These are phyloP conservation scores for Nasonia oneida DNA, from an alignment of 2,888 invertebrate genomes.

Conservation along the genomic window DNA sequence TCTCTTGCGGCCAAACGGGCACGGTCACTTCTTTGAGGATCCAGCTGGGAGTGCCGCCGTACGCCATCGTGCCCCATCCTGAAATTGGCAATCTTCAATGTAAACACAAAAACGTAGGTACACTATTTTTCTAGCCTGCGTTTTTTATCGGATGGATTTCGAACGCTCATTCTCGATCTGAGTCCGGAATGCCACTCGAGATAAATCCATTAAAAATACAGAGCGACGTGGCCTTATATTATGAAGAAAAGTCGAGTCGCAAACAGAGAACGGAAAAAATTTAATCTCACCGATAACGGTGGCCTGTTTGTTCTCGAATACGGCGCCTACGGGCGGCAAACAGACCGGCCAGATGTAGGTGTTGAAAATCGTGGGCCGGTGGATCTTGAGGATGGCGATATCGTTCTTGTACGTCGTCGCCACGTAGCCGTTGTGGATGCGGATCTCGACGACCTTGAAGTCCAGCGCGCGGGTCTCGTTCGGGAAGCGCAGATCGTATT, in stretches of 20 bases:
- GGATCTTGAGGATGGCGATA: conserved; percentile 87
- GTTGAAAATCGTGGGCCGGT: conserved; percentile 85
- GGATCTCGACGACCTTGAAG: conserved; percentile 84
- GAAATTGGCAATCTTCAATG: conserved; percentile 5
- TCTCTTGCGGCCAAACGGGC: conserved; percentile 88
- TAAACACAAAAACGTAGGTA: neutral
- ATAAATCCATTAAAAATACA: neutral
- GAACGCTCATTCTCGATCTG: neutral
- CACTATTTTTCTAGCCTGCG: neutral
- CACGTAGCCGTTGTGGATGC: conserved; percentile 86
- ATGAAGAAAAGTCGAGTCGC: neutral
- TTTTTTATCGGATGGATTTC: neutral
- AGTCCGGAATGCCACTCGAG: too few relatives aligned
- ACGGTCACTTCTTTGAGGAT: conserved; percentile 89
- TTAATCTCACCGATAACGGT: conserved; percentile 83
- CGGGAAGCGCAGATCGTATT: conserved; percentile 86
- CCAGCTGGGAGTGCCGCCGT: conserved; percentile 85
- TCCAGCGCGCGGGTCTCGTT: conserved; percentile 87
- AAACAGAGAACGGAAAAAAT: conserved; percentile 9
- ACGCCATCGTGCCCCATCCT: conserved; percentile 90
- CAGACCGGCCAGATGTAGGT: conserved; percentile 92
- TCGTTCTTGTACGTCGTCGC: conserved; percentile 87
- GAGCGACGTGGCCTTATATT: too few relatives aligned
- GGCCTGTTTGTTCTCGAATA: conserved; percentile 83
- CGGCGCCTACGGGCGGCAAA: conserved; percentile 85